A percentile compares a stretch with the other conserved stretches of the same genome.
Conservation (phyloP, 2,113 vertebrate genomes). For the Sander vitreus region DNA sequence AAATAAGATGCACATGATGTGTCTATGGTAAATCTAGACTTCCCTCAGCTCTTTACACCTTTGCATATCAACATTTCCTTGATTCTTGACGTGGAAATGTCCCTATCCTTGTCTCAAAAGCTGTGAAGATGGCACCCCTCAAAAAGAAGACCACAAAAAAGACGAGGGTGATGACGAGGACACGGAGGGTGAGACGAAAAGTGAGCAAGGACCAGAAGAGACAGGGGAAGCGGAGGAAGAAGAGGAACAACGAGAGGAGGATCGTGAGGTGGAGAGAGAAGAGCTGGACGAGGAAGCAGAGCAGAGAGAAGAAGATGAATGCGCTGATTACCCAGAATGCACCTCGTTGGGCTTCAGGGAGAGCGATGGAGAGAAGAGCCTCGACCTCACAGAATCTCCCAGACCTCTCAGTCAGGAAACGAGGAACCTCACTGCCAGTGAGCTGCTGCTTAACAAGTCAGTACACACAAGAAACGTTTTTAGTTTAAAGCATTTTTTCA, state of each 20-base stretch:
- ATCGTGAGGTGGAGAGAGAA: slow-evolving; percentile 1
- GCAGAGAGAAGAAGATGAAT: slow-evolving; percentile 26
- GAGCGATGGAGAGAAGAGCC: slow-evolving; percentile 53
- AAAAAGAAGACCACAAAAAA: slow-evolving; percentile 1
- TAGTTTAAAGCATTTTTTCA: background rate
- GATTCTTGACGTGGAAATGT: background rate
- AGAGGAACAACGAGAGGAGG: slow-evolving; percentile 8
- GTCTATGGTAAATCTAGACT: background rate
- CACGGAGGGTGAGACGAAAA: background rate
- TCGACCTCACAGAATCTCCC: slow-evolving; percentile 59
- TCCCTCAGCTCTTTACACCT: background rate
- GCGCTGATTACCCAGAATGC: slow-evolving; percentile 39
- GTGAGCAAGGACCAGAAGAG: background rate
- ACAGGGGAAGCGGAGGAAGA: slow-evolving; percentile 9
- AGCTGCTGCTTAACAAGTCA: slow-evolving; percentile 85
- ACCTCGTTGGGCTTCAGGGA: slow-evolving; percentile 44
- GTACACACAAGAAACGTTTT: slow-evolving; percentile 29
- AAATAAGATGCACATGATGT: background rate
- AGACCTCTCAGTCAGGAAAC: slow-evolving; percentile 71
- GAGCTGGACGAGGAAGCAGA: slow-evolving; percentile 15
- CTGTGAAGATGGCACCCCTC: slow-evolving; percentile 30
- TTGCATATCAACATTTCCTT: background rate
- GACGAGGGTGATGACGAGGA: slow-evolving; percentile 25
- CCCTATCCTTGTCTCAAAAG: slow-evolving; percentile 31
- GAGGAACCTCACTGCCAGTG: slow-evolving; percentile 79